Conservation (phyloP, 2,113 vertebrate genomes). For the Prietella phreatophila region DNA sequence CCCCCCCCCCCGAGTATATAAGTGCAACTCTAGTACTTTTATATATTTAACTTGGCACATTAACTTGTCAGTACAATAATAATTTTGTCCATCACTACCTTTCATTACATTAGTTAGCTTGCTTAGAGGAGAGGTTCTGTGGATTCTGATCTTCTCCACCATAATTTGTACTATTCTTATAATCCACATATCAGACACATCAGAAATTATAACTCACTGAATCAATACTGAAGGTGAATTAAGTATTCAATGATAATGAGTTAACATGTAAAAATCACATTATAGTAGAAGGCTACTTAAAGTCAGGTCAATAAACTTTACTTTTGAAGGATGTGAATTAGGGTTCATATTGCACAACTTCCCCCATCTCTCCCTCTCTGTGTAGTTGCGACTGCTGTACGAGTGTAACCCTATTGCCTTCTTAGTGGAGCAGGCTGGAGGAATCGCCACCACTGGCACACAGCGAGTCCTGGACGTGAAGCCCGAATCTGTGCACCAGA, state of each 20-base stretch:
- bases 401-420: conserved; percentile 98
- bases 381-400: conserved; percentile 89
- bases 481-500: conserved; percentile 86
- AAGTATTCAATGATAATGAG: background rate
- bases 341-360: background rate
- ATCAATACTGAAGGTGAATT: background rate
- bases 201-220: background rate
- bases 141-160: background rate
- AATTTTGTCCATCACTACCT: background rate
- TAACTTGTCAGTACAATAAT: background rate
- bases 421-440: conserved; percentile 93
- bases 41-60: background rate
- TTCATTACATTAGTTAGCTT: background rate
- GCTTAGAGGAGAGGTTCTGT: background rate
- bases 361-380: background rate
- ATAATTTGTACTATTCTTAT: background rate
- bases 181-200: background rate
- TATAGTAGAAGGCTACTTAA: background rate
- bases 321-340: background rate
- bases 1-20: background rate
- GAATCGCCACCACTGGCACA: conserved; percentile 85
- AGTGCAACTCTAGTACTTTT: background rate
- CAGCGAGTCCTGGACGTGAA: conserved; percentile 85
- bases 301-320: background rate
- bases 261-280: background rate